Evolutionary conservation across 2,888 invertebrate genomes (phyloP), one percentile per base, ranked within the genome.

Genomic region (Diadegma fenestrale): DNA sequence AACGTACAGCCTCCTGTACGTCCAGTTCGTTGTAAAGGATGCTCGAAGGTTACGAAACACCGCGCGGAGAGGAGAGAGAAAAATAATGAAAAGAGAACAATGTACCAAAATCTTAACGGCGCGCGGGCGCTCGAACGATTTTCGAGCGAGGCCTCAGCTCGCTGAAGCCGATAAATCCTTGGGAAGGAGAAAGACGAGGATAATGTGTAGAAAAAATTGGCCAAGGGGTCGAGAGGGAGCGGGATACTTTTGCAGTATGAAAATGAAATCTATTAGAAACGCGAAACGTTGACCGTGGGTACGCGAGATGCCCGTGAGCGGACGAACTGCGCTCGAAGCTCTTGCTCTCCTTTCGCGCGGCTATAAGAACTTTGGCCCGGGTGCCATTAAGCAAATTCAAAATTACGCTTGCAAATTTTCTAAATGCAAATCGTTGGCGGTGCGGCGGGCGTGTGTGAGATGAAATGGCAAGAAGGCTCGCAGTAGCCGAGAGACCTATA

Each of bases 391-490:
- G 89, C 89, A 89, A 91, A 92, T 91, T 90, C 86, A 82, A 89
- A 92, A 92, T 93, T 92, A 92, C 90, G 92, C 90, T 92, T 91
- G 91, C 91, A 92, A 92, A 92, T 93, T 93, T 90, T 77, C 80
- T 86, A 90, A 92, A 92, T 92, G 92, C 91, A 93, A 93, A 93
- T 92, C 85, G 77, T 68, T 22, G 58, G 10, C 58, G 26, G 58
- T 58, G 69, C 64, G 85, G 77, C 43, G 64, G 26, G 72, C 72
- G 80, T 66, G 63, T 45, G 66, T 73, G n/a, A 79, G 61, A 79
- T 79, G 43, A 63, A 69, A 76, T 75, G 82, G 66, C 45, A n/a
- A n/a, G 75, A 77, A 75, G 63, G 73, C 54, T 81, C 58, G 80
- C 64, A 54, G 66, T 78, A 78, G 68, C 77, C 54, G 33, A 33